phyloP scores from a whole-genome alignment of 2,888 invertebrate genomes.

The Drosophila neonasuta region DNA sequence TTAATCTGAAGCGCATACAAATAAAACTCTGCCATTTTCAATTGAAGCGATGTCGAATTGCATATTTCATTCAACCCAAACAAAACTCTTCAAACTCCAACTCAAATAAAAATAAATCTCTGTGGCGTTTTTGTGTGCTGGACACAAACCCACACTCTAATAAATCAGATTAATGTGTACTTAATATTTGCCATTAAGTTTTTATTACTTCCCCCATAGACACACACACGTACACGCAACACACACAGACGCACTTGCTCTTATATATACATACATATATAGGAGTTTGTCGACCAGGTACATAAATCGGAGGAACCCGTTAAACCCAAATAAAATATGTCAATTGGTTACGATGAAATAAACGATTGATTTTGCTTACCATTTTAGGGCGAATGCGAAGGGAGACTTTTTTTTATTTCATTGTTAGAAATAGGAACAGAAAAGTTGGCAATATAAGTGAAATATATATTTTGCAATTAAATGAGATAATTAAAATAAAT shows the following conservation, averaged over 20 bases:
- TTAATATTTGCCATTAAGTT: constrained; percentile 71
- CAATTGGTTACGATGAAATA: constrained; percentile 40
- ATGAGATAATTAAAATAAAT: background rate
- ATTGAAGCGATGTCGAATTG: constrained; percentile 3
- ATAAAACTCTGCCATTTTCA: background rate
- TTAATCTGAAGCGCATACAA: background rate
- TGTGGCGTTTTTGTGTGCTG: constrained; percentile 13
- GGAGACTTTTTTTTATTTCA: background rate
- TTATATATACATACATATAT: background rate
- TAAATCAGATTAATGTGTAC: constrained; percentile 75
- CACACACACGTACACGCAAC: background rate
- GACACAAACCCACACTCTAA: constrained; percentile 31
- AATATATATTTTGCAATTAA: background rate
- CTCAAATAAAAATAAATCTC: constrained; percentile 55
- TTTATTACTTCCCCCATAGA: constrained; percentile 58
- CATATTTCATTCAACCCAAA: constrained; percentile 2
- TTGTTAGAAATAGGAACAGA: background rate
- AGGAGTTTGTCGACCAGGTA: constrained; percentile 36
- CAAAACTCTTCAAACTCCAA: constrained; percentile 43
- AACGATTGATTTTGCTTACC: constrained; percentile 23
- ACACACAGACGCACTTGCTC: background rate
- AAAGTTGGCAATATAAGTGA: background rate
- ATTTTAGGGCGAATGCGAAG: background rate
- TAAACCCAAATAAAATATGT: constrained; percentile 48
- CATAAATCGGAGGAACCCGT: constrained; percentile 45